phyloP scores from a whole-genome alignment of 1,140 invertebrate species.

The Hyles vespertilio region DNA sequence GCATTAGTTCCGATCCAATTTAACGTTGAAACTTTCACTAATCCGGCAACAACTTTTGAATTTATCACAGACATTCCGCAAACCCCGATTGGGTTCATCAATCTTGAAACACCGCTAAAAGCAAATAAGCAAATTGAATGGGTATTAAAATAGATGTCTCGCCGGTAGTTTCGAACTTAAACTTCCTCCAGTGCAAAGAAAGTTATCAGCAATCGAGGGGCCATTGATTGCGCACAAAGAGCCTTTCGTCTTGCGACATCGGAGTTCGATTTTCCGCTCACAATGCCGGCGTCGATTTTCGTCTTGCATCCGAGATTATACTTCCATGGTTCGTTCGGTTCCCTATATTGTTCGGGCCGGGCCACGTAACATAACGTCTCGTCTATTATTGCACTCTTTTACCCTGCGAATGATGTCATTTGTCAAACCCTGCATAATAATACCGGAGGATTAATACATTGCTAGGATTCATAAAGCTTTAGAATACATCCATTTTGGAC shows the following conservation, averaged over 20 bases:
- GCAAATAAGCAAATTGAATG: no score
- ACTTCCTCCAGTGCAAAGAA: slow-evolving; percentile 61
- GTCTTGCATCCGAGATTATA: slow-evolving; percentile 65
- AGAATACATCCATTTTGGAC: slow-evolving; percentile 49
- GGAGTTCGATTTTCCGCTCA: slow-evolving; percentile 67
- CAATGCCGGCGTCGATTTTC: slow-evolving; percentile 64
- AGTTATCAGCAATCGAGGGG: slow-evolving; percentile 70
- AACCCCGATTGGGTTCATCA: no score
- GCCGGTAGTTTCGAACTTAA: slow-evolving; percentile 53
- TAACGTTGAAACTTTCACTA: no score
- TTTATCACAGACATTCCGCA: no score
- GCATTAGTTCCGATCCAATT: no score
- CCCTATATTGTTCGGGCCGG: slow-evolving; percentile 42
- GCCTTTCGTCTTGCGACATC: slow-evolving; percentile 68
- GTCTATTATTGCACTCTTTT: slow-evolving; percentile 8
- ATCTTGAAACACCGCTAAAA: no score
- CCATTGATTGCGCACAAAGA: slow-evolving; percentile 72
- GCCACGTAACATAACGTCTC: slow-evolving; percentile 11
- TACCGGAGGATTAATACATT: slow-evolving; percentile 58
- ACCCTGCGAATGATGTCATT: slow-evolving; percentile 25
- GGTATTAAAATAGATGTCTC: slow-evolving; percentile 25
- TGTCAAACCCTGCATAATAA: slow-evolving; percentile 41
- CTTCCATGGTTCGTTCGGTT: slow-evolving; percentile 49
- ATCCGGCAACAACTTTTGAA: no score
- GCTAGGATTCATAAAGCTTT: slow-evolving; percentile 58